Conservation (phyloP, 2,888 invertebrate species). For the Troilus luridus region DNA sequence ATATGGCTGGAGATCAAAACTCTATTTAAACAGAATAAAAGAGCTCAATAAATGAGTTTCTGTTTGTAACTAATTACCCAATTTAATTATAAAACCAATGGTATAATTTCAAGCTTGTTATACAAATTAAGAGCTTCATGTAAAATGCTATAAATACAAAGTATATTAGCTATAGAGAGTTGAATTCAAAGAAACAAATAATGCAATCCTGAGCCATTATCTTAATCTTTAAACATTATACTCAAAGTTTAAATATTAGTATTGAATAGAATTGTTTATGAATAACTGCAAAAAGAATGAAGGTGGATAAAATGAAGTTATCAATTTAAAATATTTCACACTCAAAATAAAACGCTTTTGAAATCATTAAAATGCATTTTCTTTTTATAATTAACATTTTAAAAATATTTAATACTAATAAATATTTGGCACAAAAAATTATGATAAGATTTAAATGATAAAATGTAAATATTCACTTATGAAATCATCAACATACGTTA, state of each 20-base stretch:
- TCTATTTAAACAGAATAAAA: too few species aligned
- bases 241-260: background rate
- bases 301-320: background rate
- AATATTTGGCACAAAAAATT: too few species aligned
- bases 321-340: background rate
- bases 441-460: background rate
- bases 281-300: background rate
- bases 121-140: too few species aligned
- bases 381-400: background rate
- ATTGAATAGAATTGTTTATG: background rate
- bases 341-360: background rate
- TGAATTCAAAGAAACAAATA: background rate
- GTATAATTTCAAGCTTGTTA: too few species aligned
- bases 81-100: too few species aligned
- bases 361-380: background rate
- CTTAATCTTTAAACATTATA: background rate
- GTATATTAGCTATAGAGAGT: too few species aligned
- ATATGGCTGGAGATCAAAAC: too few species aligned
- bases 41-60: too few species aligned
- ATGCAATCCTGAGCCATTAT: background rate
- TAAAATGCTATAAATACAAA: too few species aligned
- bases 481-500: constrained; percentile 18
- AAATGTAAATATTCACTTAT: background rate
- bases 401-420: too few species aligned
- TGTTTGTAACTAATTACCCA: too few species aligned